A percentile compares a stretch with the other conserved stretches of the same genome.
These are phyloP conservation scores for Sitta europaea DNA, from an alignment of 2,113 vertebrate species.

Conservation along the genomic window DNA sequence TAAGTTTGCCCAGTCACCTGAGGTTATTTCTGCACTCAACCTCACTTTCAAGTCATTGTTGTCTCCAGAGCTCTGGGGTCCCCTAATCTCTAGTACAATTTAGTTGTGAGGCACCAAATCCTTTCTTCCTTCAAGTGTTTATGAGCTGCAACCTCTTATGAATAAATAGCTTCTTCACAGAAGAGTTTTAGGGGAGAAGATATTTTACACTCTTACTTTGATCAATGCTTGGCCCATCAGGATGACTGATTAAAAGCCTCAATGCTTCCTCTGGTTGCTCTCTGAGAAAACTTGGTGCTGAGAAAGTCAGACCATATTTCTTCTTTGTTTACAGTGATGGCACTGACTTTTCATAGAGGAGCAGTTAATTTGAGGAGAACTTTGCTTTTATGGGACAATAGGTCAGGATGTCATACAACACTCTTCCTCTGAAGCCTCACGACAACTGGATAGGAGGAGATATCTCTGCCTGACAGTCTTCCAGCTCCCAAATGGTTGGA, in stretches of 20 bases:
- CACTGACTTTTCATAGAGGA: neutral
- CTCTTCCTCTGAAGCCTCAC: slow-evolving; percentile 12
- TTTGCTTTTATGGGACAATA: slow-evolving; percentile 20
- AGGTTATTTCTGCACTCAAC: neutral
- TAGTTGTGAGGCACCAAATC: neutral
- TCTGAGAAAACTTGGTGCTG: neutral
- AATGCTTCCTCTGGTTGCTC: neutral
- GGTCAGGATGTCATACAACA: slow-evolving; percentile 53
- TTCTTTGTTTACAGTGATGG: slow-evolving; percentile 33
- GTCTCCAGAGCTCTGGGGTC: neutral
- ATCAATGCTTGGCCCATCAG: neutral
- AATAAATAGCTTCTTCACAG: neutral
- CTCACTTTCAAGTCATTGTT: neutral
- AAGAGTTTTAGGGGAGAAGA: neutral
- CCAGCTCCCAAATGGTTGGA: neutral
- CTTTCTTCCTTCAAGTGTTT: neutral
- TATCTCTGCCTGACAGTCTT: neutral
- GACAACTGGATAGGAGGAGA: neutral
- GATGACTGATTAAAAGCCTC: neutral
- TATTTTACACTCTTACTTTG: neutral
- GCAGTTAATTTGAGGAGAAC: neutral
- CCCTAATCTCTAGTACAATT: neutral
- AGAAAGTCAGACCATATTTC: neutral
- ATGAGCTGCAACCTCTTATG: neutral
- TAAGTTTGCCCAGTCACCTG: neutral